A percentile compares a stretch with the other conserved stretches of the same genome.
Conservation (phyloP, 2,888 invertebrate species). For the Orthosia gothica region DNA sequence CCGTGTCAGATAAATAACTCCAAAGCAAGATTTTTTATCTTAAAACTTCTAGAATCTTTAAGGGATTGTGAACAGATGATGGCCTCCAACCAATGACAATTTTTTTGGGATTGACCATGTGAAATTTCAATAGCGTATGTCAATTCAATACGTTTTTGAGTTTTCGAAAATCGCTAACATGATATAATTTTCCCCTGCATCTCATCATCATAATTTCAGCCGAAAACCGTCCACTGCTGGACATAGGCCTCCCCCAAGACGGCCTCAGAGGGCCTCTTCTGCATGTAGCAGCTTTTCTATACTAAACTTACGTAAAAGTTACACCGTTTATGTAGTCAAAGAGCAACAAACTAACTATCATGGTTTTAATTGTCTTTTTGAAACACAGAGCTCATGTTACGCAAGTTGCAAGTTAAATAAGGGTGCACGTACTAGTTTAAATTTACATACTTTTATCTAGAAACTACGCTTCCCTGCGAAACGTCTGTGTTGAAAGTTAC, state of each 20-base stretch:
- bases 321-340: neutral
- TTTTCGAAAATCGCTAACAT: no score
- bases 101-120: no score
- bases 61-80: no score
- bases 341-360: neutral
- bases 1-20: neutral
- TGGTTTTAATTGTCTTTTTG: constrained; percentile 32
- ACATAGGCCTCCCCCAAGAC: no score
- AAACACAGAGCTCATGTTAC: constrained; percentile 17
- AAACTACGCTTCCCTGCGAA: constrained; percentile 13
- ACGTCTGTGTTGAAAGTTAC: constrained; percentile 31
- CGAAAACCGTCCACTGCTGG: no score
- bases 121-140: no score
- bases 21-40: neutral
- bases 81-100: no score
- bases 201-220: no score
- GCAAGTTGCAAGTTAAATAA: constrained; percentile 37
- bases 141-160: no score
- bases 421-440: constrained; percentile 28
- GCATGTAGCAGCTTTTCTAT: neutral
- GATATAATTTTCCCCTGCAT: no score
- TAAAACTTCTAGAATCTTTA: no score
- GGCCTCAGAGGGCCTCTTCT: no score
- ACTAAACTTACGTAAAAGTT: neutral
- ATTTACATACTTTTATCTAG: constrained; percentile 42